Evolutionary conservation across 2,888 invertebrate species (phyloP).

Genomic region (Zele albiditarsus): DNA sequence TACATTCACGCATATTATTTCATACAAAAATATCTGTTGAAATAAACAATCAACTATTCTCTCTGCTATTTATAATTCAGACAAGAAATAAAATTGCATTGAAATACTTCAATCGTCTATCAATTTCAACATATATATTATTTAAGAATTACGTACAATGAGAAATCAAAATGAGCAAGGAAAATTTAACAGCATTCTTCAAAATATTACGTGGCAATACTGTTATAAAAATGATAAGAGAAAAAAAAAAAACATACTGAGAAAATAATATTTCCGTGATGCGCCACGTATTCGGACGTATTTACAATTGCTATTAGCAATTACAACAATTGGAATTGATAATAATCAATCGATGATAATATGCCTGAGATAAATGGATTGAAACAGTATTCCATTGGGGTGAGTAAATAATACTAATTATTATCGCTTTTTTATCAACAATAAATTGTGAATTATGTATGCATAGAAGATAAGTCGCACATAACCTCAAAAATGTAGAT

Average conservation of each 20-base stretch:
- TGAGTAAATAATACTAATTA: conserved; percentile 65
- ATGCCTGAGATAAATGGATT: conserved; percentile 75
- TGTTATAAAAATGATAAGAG: background rate
- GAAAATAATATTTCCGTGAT: background rate
- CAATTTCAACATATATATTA: too few relatives aligned
- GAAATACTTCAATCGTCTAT: too few relatives aligned
- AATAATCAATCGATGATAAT: conserved; percentile 51
- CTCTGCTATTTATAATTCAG: background rate
- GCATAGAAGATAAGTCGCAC: conserved; percentile 19
- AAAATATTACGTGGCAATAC: background rate
- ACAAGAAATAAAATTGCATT: background rate
- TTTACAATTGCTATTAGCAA: background rate
- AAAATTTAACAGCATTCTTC: background rate
- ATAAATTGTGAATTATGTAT: too few relatives aligned
- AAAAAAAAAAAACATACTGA: background rate
- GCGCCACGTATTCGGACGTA: background rate
- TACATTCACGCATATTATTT: background rate
- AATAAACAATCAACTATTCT: background rate
- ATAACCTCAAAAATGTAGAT: conserved; percentile 45
- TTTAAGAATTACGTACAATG: too few relatives aligned
- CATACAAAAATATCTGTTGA: background rate
- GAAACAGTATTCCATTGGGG: conserved; percentile 80
- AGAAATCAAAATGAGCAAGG: background rate
- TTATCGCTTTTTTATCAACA: conserved; percentile 5
- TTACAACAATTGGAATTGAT: background rate